A percentile compares a stretch with the other conserved stretches of the same genome.
Evolutionary conservation across 2,888 invertebrate species (phyloP).

Genomic region (Eristalis arbustorum): DNA sequence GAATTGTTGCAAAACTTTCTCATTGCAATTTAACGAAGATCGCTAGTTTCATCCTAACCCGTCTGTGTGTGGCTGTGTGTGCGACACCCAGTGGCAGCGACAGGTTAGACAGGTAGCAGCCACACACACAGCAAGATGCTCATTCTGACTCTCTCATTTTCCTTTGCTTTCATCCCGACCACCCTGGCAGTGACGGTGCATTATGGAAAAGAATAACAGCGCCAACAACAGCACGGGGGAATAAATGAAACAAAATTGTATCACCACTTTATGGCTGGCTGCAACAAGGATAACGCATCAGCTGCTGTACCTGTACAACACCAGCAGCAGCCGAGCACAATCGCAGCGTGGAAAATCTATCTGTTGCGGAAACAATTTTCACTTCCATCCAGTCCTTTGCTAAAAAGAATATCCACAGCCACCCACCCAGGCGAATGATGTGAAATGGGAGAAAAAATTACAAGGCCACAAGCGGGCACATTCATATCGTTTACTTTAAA

Average conservation of each 20-base stretch:
- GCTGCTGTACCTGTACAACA: background rate
- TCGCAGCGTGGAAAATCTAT: slow-evolving; percentile 49
- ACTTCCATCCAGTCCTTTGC: slow-evolving; percentile 23
- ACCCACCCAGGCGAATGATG: background rate
- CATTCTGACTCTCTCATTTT: slow-evolving; percentile 38
- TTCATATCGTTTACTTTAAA: slow-evolving; percentile 60
- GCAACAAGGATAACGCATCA: slow-evolving; percentile 55
- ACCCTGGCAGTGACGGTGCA: background rate
- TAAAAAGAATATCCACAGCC: background rate
- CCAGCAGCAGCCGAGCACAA: background rate
- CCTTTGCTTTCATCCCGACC: background rate
- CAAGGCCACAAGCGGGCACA: slow-evolving; percentile 39
- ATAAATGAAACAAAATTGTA: slow-evolving; percentile 44
- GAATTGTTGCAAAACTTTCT: slow-evolving; percentile 39
- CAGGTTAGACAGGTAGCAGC: background rate
- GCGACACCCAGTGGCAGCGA: background rate
- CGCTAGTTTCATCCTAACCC: slow-evolving; percentile 6
- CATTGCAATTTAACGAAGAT: slow-evolving; percentile 45
- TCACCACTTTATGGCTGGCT: slow-evolving; percentile 45
- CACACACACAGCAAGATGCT: slow-evolving; percentile 8
- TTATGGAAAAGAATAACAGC: slow-evolving; percentile 19
- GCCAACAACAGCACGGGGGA: slow-evolving; percentile 8
- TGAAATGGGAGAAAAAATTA: background rate
- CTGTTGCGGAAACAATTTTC: slow-evolving; percentile 66
- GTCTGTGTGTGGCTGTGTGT: background rate